These are phyloP conservation scores for Sepiola atlantica DNA, from an alignment of 2,888 invertebrate species.

Conservation along the genomic window DNA sequence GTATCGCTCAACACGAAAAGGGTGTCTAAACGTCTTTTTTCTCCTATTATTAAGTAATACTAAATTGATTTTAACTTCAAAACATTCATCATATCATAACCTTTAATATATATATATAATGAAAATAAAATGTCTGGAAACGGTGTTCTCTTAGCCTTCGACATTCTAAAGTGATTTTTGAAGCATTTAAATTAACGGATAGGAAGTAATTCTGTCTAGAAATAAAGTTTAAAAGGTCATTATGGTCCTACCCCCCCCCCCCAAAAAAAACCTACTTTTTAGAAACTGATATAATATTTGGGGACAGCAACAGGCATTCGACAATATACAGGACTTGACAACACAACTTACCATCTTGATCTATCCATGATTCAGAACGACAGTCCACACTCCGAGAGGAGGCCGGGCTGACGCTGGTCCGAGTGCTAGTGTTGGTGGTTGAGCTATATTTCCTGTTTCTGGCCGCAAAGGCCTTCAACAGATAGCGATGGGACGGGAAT, in stretches of 20 bases:
- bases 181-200: too few relatives aligned
- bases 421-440: slow-evolving; percentile 45
- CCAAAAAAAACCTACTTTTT: slow-evolving; percentile 48
- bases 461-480: slow-evolving; percentile 46
- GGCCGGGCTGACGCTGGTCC: slow-evolving; percentile 39
- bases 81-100: too few relatives aligned
- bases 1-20: too few relatives aligned
- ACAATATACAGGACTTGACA: background rate
- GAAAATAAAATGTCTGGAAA: too few relatives aligned
- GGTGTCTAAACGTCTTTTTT: too few relatives aligned
- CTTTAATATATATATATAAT: too few relatives aligned
- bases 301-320: slow-evolving; percentile 56
- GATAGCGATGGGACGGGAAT: slow-evolving; percentile 46
- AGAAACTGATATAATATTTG: background rate
- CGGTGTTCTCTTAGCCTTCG: too few relatives aligned
- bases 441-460: slow-evolving; percentile 47
- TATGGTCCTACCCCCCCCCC: background rate
- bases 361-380: slow-evolving; percentile 43
- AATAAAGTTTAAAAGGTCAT: too few relatives aligned
- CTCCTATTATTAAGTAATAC: too few relatives aligned
- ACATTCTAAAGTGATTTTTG: too few relatives aligned
- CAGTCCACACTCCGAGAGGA: slow-evolving; percentile 45
- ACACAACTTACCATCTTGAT: slow-evolving; percentile 43
- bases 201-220: too few relatives aligned
- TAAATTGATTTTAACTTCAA: too few relatives aligned